Evolutionary conservation across 2,797 vertebrate genomes (phyloP).

Genomic region (Hylomyscus alleni): DNA sequence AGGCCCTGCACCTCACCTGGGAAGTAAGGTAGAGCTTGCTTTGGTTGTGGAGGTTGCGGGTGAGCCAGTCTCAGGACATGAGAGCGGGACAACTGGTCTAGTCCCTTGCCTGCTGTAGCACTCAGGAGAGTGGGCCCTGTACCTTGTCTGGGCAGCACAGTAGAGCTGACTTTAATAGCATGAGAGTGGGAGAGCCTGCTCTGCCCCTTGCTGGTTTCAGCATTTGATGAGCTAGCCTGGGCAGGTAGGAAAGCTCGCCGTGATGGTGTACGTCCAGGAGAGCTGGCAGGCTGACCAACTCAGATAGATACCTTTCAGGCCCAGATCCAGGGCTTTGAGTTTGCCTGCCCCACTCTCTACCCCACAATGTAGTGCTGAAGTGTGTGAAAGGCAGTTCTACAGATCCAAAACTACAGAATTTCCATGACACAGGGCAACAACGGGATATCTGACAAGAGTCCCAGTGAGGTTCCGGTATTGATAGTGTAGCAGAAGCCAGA

Average conservation of each 20-base stretch:
- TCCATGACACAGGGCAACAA: neutral
- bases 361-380: neutral
- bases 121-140: neutral
- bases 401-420: neutral
- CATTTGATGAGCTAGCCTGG: neutral
- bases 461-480: neutral
- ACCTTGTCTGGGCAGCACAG: neutral
- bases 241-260: neutral
- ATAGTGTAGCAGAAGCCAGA: neutral
- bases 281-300: neutral
- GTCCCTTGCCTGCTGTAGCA: neutral
- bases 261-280: neutral
- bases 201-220: neutral
- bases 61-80: neutral
- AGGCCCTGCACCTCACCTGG: neutral
- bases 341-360: neutral
- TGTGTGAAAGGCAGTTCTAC: neutral
- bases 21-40: neutral
- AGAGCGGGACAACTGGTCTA: neutral
- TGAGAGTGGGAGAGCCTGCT: neutral
- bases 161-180: neutral
- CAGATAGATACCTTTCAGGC: neutral
- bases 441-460: neutral
- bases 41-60: neutral
- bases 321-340: neutral